Base-by-base conservation (phyloP, 35 echinoderm and acorn worm genomes). In the Holothuria glaberrima region DNA sequence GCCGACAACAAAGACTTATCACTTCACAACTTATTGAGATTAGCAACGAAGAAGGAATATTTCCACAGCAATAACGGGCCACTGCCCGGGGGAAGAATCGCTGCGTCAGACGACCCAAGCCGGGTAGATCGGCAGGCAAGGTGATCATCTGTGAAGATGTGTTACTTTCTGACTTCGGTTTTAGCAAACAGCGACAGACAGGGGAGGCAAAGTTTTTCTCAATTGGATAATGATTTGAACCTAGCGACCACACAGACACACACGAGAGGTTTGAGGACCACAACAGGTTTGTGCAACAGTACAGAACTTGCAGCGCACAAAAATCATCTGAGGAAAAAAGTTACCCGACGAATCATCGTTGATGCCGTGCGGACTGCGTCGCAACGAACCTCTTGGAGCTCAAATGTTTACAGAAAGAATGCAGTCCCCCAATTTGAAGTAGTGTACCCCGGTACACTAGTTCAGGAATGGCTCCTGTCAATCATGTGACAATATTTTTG, bases 171-270 rank as follows among this genome's bases (percentile, higher is more conserved):
- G 80, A 60, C 50, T 32, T 83, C 80, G 33, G 30, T 54, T 38
- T 48, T 17, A 32, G 80, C 80, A 83, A 60, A 24, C 80, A 54
- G 80, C 56, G 80, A 83, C 80, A 36, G 80, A 54, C 80, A 54
- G 80, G 80, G 80, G 54, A n/a, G 80, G 50, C 80, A 83, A 83
- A 83, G 80, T 83, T 83, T 46, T 46, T 32, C 59, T 30, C 60
- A 83, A 83, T 83, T 83, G 80, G 56, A 61, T 83, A 83, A 83
- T 83, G 80, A 83, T 83, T 83, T 59, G 80, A 83, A 63, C 56
- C 56, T 20, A 60, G 13, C 80, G 80, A 83, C 80, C 80, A 83
- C 80, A 83, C 80, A 83, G 46, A 20, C 7, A 69, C 25, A 26
- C 31, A 9, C 1, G 14, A 29, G 22, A 0, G 14, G 66, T 1